A percentile compares a stretch with the other conserved stretches of the same genome.
Conservation (phyloP, 1,140 invertebrate genomes). For the Diorhabda sublineata region DNA sequence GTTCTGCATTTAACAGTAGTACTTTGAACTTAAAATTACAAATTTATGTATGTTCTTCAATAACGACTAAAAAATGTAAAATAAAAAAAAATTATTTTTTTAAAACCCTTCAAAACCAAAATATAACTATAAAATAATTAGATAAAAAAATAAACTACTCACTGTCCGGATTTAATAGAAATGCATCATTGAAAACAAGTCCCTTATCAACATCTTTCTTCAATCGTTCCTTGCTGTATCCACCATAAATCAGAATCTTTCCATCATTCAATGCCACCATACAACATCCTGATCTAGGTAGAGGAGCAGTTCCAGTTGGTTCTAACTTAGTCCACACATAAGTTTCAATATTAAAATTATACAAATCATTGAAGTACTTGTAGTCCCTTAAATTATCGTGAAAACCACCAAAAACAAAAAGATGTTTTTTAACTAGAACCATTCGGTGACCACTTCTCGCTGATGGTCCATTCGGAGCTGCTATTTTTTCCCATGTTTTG, state of each 20-base stretch:
- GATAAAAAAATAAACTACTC: constrained; percentile 42
- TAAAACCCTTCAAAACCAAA: neutral
- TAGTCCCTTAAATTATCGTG: constrained; percentile 84
- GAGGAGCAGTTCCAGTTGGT: constrained; percentile 60
- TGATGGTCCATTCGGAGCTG: constrained; percentile 65
- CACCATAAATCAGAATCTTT: constrained; percentile 76
- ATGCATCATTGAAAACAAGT: constrained; percentile 78
- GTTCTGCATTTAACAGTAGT: no score
- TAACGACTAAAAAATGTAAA: neutral
- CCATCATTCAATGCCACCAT: constrained; percentile 60
- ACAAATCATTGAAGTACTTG: constrained; percentile 86
- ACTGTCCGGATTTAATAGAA: constrained; percentile 66
- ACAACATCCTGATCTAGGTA: constrained; percentile 71
- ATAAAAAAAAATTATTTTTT: neutral
- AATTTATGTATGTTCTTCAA: no score
- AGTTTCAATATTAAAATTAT: constrained; percentile 76
- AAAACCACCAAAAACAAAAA: constrained; percentile 89
- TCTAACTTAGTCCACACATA: constrained; percentile 78
- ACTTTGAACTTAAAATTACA: no score
- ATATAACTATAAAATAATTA: neutral
- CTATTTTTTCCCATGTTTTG: constrained; percentile 86
- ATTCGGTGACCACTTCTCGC: constrained; percentile 88
- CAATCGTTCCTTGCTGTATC: constrained; percentile 76
- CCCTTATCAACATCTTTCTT: constrained; percentile 81
- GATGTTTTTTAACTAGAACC: constrained; percentile 69